These are phyloP conservation scores for Drosophila triauraria DNA, from an alignment of 1,140 invertebrate genomes.

Conservation along the genomic window DNA sequence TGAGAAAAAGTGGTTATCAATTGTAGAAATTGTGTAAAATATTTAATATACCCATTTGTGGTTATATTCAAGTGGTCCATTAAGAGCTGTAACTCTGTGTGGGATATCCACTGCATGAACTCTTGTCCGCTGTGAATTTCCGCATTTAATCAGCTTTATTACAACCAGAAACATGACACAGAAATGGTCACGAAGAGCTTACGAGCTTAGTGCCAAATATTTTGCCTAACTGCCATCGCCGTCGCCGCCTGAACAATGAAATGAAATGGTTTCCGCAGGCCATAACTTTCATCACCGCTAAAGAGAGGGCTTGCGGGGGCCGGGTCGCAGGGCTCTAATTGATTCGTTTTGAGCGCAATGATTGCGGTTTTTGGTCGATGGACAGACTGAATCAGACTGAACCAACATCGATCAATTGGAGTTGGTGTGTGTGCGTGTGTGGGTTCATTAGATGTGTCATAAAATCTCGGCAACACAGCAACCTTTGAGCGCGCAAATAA, in stretches of 20 bases:
- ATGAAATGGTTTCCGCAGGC: conserved; percentile 38
- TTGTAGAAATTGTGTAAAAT: neutral
- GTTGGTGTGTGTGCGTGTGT: conserved; percentile 7
- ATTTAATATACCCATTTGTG: neutral
- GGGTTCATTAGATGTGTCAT: conserved; percentile 64
- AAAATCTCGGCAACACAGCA: conserved; percentile 22
- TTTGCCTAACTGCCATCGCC: conserved; percentile 30
- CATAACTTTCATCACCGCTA: conserved; percentile 27
- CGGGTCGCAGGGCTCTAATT: conserved; percentile 47
- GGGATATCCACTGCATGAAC: neutral
- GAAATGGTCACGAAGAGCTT: conserved; percentile 32
- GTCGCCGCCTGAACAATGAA: neutral
- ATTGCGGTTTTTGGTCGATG: conserved; percentile 56
- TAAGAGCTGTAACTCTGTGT: no score
- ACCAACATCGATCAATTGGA: conserved; percentile 42
- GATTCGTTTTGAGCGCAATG: conserved; percentile 58
- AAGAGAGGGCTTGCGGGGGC: neutral
- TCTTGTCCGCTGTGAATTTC: neutral
- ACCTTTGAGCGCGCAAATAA: conserved; percentile 56
- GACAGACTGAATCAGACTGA: neutral
- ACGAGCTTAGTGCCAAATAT: conserved; percentile 27
- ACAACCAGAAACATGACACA: conserved; percentile 11
- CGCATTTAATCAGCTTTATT: conserved; percentile 39
- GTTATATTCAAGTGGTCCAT: neutral
- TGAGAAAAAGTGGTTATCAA: no score